These are phyloP conservation scores for Formica exsecta DNA, from an alignment of 1,140 invertebrate genomes.

Conservation along the genomic window DNA sequence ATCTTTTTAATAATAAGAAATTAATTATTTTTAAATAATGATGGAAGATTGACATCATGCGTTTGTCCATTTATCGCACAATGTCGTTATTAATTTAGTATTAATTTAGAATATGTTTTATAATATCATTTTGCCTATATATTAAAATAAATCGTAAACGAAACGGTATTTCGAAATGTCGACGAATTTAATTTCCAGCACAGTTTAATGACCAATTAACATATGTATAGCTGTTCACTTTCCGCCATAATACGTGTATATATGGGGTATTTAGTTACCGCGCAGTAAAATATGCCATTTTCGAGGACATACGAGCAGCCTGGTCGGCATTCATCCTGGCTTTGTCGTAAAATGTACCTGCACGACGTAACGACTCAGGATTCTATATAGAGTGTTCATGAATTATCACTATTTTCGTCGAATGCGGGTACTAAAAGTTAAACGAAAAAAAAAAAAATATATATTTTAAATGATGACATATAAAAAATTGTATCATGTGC, in stretches of 20 bases:
- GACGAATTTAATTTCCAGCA: constrained; percentile 25
- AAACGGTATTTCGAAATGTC: background rate
- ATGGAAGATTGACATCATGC: background rate
- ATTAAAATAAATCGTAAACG: background rate
- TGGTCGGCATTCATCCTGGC: background rate
- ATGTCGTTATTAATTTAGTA: background rate
- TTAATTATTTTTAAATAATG: constrained; percentile 31
- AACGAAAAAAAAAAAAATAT: background rate
- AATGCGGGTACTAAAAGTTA: background rate
- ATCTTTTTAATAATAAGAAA: background rate
- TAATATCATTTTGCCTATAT: background rate
- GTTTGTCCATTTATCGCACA: no score
- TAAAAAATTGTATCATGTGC: no score
- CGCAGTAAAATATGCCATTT: constrained; percentile 10
- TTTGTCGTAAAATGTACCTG: constrained; percentile 20
- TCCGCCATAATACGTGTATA: background rate
- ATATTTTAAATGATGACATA: no score
- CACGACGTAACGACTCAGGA: background rate
- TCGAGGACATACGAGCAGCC: background rate
- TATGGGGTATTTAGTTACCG: background rate
- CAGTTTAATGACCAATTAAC: constrained; percentile 14
- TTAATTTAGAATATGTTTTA: background rate
- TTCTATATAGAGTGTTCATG: background rate
- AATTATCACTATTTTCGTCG: constrained; percentile 1
- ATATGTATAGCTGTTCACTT: background rate